Evolutionary conservation across 1,140 invertebrate genomes (phyloP).

Genomic region (Drosophila kikkawai): DNA sequence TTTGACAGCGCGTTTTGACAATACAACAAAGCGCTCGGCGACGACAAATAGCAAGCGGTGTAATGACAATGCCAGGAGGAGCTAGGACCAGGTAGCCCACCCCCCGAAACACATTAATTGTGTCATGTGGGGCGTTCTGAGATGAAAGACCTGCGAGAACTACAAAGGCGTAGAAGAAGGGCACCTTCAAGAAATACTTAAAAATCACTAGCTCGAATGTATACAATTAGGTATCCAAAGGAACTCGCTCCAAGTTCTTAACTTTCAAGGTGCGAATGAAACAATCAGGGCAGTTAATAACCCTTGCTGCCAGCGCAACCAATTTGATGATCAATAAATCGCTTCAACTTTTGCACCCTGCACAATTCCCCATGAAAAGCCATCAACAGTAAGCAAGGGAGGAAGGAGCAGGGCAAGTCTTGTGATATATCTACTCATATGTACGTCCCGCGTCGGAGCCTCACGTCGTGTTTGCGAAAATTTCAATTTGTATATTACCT

Average conservation of each 20-base stretch:
- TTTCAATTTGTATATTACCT: conserved; percentile 84
- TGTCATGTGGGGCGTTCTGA: conserved; percentile 56
- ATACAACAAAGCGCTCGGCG: conserved; percentile 59
- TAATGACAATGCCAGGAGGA: conserved; percentile 41
- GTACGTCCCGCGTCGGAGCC: conserved; percentile 17
- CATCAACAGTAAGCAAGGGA: conserved; percentile 3
- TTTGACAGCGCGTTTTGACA: conserved; percentile 81
- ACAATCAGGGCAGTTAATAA: conserved; percentile 36
- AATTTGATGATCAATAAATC: conserved; percentile 52
- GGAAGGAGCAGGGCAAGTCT: conserved; percentile 4
- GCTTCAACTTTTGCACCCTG: conserved; percentile 16
- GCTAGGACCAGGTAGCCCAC: background rate
- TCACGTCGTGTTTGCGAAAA: conserved; percentile 76
- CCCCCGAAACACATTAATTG: conserved; percentile 58
- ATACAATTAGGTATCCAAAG: background rate
- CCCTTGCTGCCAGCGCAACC: conserved; percentile 4
- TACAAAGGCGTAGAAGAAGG: conserved; percentile 11
- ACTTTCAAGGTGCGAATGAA: conserved; percentile 2
- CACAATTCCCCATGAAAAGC: conserved; percentile 6
- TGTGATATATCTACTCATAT: conserved; percentile 47
- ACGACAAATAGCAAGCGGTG: conserved; percentile 66
- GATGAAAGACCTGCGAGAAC: conserved; percentile 28
- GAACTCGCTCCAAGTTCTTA: background rate
- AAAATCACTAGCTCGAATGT: conserved; percentile 1
- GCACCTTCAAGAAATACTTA: background rate